Percentiles rank a stretch among this genome's conserved stretches.
These are phyloP conservation scores for Sebastes minor DNA, from an alignment of 2,797 vertebrate species.

Conservation along the genomic window DNA sequence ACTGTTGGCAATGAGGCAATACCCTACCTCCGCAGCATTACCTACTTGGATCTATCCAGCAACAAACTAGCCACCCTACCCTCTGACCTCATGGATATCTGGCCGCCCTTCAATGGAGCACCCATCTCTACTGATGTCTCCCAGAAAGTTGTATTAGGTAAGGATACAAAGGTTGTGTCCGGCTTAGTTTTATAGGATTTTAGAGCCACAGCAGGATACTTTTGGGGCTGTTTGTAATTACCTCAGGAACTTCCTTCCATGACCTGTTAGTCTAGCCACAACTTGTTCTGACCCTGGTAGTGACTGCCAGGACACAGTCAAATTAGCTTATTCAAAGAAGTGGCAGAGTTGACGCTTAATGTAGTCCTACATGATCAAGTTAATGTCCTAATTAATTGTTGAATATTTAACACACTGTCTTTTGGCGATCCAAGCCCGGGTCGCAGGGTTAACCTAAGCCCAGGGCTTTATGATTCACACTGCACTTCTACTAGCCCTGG, in stretches of 20 bases:
- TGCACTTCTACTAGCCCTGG: neutral
- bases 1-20: constrained; percentile 84
- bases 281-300: neutral
- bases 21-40: constrained; percentile 86
- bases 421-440: neutral
- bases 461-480: neutral
- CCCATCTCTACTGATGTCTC: constrained; percentile 65
- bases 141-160: constrained; percentile 92
- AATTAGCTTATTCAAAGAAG: constrained; percentile 41
- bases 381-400: constrained; percentile 1
- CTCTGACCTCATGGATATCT: constrained; percentile 92
- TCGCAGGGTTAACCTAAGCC: neutral
- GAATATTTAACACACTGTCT: constrained; percentile 3
- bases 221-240: constrained; percentile 23
- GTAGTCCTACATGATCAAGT: neutral
- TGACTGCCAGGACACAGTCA: constrained; percentile 6
- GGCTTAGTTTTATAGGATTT: constrained; percentile 7
- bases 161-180: constrained; percentile 42
- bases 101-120: constrained; percentile 86
- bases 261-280: constrained; percentile 14
- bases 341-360: neutral
- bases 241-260: constrained; percentile 22
- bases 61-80: constrained; percentile 92
- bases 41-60: constrained; percentile 95
- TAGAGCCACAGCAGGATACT: constrained; percentile 3